Evolutionary conservation across 1,140 invertebrate species (phyloP).

Genomic region (Marisa cornuarietis): DNA sequence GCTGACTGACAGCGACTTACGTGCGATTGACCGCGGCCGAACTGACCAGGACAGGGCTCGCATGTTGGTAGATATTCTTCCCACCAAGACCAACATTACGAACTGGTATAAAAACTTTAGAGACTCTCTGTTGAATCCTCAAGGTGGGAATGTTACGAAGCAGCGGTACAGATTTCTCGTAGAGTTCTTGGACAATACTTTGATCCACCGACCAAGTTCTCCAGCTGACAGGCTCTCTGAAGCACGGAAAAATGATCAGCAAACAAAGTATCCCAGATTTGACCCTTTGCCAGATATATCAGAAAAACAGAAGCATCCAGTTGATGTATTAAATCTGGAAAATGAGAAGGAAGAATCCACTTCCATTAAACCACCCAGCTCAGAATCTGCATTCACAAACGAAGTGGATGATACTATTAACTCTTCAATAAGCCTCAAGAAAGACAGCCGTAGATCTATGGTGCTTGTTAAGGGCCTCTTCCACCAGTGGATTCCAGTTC

Average conservation of each 20-base stretch:
- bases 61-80: conserved; percentile 56
- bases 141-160: conserved; percentile 47
- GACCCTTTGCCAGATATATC: conserved; percentile 51
- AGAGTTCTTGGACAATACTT: conserved; percentile 63
- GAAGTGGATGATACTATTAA: conserved; percentile 37
- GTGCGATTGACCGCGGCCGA: conserved; percentile 47
- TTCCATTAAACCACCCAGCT: not conserved
- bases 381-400: conserved; percentile 10
- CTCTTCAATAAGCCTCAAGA: conserved; percentile 32
- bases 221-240: conserved; percentile 9
- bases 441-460: conserved; percentile 45
- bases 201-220: conserved; percentile 51
- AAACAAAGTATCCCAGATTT: conserved; percentile 27
- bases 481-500: conserved; percentile 57
- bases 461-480: conserved; percentile 57
- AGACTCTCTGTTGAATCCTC: conserved; percentile 49
- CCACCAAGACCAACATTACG: conserved; percentile 46
- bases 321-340: conserved; percentile 38
- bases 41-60: conserved; percentile 55
- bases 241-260: conserved; percentile 37
- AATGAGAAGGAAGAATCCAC: not conserved
- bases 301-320: conserved; percentile 26
- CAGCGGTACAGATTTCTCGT: conserved; percentile 55
- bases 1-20: conserved; percentile 48
- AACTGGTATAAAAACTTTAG: conserved; percentile 61